Conservation (phyloP, 2,113 vertebrate species). For the Pitta sordida region DNA sequence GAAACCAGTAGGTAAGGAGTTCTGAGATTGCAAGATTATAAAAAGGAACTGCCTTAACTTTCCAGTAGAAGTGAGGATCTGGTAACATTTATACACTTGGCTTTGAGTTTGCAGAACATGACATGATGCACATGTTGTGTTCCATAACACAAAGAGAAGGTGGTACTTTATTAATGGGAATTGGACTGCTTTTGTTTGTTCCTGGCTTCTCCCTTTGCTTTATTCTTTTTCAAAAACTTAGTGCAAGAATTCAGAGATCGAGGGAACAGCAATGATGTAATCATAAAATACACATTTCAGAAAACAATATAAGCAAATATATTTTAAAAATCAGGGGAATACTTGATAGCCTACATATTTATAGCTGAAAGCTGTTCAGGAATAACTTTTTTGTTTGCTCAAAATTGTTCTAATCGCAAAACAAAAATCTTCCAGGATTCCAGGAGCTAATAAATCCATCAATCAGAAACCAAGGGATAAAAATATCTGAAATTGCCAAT, state of each 20-base stretch:
- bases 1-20: background rate
- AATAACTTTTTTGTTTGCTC: background rate
- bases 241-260: background rate
- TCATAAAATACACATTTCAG: background rate
- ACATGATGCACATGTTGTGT: background rate
- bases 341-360: background rate
- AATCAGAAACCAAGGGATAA: slow-evolving; percentile 3
- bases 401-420: slow-evolving; percentile 15
- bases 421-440: slow-evolving; percentile 15
- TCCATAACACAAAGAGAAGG: background rate
- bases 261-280: background rate
- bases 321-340: background rate
- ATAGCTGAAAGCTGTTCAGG: background rate
- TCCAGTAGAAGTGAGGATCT: background rate
- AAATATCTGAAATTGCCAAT: background rate
- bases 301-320: background rate
- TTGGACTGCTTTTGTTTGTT: background rate
- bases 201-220: background rate
- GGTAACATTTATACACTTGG: background rate
- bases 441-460: slow-evolving; percentile 37
- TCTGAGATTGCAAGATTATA: background rate
- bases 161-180: background rate
- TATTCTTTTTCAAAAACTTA: background rate
- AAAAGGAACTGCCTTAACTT: background rate
- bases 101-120: background rate